phyloP scores from a whole-genome alignment of 92 coral and sea anemone species.

The Siderastrea siderea region DNA sequence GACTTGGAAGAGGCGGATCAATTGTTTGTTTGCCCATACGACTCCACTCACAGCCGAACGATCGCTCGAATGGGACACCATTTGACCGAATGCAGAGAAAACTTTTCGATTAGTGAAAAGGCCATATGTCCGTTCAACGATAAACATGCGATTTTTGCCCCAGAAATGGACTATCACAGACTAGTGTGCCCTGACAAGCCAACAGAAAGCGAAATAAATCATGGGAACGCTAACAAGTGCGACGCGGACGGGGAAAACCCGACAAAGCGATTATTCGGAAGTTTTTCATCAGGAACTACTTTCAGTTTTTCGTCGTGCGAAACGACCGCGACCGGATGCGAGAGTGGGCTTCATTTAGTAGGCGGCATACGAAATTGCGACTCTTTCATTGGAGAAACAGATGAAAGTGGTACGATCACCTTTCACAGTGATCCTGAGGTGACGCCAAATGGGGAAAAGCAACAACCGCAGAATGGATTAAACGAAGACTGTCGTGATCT shows the following conservation, averaged over 20 bases:
- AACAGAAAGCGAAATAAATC: constrained; percentile 29
- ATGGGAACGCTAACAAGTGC: not conserved
- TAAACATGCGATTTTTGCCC: constrained; percentile 80
- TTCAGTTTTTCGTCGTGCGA: constrained; percentile 66
- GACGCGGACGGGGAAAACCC: constrained; percentile 45
- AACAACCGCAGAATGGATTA: constrained; percentile 51
- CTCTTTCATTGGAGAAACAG: constrained; percentile 67
- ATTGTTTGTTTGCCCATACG: constrained; percentile 82
- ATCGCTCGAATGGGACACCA: constrained; percentile 83
- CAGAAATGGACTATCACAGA: constrained; percentile 86
- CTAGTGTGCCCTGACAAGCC: constrained; percentile 73
- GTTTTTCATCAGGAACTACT: constrained; percentile 37
- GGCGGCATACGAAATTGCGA: constrained; percentile 85
- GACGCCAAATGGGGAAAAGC: constrained; percentile 30
- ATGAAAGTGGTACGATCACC: constrained; percentile 51
- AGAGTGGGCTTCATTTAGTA: constrained; percentile 84
- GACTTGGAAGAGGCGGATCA: constrained; percentile 82
- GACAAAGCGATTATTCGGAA: constrained; percentile 2
- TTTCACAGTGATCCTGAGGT: constrained; percentile 43
- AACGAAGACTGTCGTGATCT: constrained; percentile 37
- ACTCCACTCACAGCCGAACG: constrained; percentile 79
- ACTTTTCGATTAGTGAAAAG: constrained; percentile 76
- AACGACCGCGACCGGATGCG: constrained; percentile 88
- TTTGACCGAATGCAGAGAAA: constrained; percentile 86
- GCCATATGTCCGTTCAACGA: constrained; percentile 95